These are phyloP conservation scores for Cossypha dichroa DNA, from an alignment of 2,797 vertebrate species.

Conservation along the genomic window DNA sequence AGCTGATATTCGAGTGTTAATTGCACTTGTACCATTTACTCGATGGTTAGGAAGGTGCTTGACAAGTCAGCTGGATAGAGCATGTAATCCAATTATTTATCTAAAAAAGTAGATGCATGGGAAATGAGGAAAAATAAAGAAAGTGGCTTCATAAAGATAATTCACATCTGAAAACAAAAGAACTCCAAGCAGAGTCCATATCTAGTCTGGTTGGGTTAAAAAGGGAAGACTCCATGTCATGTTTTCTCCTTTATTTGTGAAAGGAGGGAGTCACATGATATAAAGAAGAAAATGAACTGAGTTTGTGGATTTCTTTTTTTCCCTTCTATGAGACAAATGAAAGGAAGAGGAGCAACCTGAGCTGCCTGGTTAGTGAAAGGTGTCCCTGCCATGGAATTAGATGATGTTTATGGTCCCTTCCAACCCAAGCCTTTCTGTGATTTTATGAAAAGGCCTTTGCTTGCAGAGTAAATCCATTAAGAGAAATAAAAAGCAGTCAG, in stretches of 20 bases:
- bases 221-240: background rate
- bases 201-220: background rate
- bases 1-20: background rate
- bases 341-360: background rate
- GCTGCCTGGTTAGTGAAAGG: background rate
- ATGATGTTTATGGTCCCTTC: background rate
- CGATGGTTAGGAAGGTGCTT: background rate
- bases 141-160: background rate
- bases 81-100: background rate
- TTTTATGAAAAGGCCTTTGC: background rate
- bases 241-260: background rate
- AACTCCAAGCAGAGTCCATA: background rate
- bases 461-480: background rate
- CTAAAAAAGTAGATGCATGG: background rate
- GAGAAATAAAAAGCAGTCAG: background rate
- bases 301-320: background rate
- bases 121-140: background rate
- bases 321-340: background rate
- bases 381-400: background rate
- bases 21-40: background rate
- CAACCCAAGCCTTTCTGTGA: background rate
- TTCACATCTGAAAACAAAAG: background rate
- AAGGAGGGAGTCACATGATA: background rate
- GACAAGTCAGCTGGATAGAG: background rate
- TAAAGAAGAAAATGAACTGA: background rate